Base-by-base conservation (phyloP, 2,797 vertebrate genomes). In the Schizothorax lantsangensis region DNA sequence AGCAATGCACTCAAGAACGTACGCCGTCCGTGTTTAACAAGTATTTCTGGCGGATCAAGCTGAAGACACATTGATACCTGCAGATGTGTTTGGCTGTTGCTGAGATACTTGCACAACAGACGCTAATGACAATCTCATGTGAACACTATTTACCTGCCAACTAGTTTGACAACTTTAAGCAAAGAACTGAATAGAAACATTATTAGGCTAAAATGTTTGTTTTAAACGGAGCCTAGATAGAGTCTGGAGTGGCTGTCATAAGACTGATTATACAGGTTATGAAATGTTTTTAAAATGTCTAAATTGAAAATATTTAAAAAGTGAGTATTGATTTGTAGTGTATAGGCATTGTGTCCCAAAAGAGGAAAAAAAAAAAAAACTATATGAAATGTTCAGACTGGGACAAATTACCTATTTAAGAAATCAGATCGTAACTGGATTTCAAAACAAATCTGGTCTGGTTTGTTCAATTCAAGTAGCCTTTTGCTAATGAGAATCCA, bases 91-190 rank as follows among this genome's bases (percentile, higher is more conserved):
- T 49, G 11, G 6, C 3, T 5, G 62, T 84, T 84, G 73, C 84
- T 3, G 36, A 69, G 84, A 78, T 54, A 79, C 84, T 71, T 36
- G 2, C n/a, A 49, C 47, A 72, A 71, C n/a, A n/a, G 36, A 36
- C 3, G 0, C 0, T 1, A 45, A 1, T 36, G 17, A n/a, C 4
- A 36, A 72, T 62, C 54, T 83, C 69, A 74, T 10, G 26, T 33
- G 52, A 62, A 10, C 5, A 19, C 6, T 10, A 17, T 73, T 43
- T 47, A 47, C 38, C 38, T 30, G 21, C 3, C 26, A 73, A 26
- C 68, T 21, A 62, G 77, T 72, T 47, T 40, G 38, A 33, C 49
- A 43, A 47, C 77, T 80, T 71, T 36, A 21, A 77, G 26, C 19
- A 33, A n/a, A 83, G 19, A 36, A 45, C 17, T 38, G 23, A 33